A percentile compares a stretch with the other conserved stretches of the same genome.
Conservation (phyloP, 1,140 invertebrate species). For the Harpegnathos saltator region DNA sequence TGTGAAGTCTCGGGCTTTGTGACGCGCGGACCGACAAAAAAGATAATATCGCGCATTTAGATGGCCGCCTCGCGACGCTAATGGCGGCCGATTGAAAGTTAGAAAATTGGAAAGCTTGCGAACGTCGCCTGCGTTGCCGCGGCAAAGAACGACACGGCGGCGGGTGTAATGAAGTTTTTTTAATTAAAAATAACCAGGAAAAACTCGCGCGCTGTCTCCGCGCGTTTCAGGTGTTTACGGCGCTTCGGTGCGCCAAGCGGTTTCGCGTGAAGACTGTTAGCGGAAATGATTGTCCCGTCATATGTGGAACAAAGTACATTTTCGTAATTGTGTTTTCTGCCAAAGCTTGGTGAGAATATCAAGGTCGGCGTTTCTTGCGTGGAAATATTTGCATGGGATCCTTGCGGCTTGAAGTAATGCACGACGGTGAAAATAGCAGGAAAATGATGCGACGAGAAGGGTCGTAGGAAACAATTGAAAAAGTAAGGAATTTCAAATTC, state of each 20-base stretch:
- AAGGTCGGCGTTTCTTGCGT: too few relatives aligned
- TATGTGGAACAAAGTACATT: too few relatives aligned
- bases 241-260: not conserved
- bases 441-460: too few relatives aligned
- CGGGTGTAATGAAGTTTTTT: not conserved
- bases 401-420: too few relatives aligned
- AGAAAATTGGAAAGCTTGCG: conserved; percentile 15
- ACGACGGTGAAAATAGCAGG: too few relatives aligned
- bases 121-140: not conserved
- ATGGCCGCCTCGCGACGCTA: conserved; percentile 16
- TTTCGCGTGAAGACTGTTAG: not conserved
- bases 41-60: not conserved
- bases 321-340: too few relatives aligned
- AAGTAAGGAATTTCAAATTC: too few relatives aligned
- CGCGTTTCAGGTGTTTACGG: not conserved
- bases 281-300: not conserved
- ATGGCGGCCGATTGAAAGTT: conserved; percentile 34
- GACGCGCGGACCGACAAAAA: conserved; percentile 17
- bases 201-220: not conserved
- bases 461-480: too few relatives aligned
- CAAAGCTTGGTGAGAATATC: too few relatives aligned
- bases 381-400: too few relatives aligned
- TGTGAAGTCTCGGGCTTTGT: not conserved
- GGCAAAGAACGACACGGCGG: not conserved
- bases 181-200: conserved; percentile 16